phyloP scores from a whole-genome alignment of 2,797 vertebrate genomes.

The Jordanella pulchra region DNA sequence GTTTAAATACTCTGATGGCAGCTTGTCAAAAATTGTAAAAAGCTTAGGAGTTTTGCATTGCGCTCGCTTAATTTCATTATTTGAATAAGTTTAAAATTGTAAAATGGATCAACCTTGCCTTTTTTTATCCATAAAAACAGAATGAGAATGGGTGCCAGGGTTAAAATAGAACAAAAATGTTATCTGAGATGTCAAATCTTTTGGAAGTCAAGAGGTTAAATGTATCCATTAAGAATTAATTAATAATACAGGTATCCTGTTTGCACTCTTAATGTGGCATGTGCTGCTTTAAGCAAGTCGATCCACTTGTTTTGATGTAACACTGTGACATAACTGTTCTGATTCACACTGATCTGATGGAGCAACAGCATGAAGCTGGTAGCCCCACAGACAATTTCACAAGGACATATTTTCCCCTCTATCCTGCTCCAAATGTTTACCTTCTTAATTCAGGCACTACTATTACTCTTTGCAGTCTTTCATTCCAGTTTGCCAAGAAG shows the following conservation, averaged over 20 bases:
- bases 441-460: neutral
- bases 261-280: neutral
- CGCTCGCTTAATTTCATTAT: neutral
- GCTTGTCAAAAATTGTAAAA: too few relatives aligned
- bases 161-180: neutral
- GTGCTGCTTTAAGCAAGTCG: neutral
- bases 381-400: conserved; percentile 51
- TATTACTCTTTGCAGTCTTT: conserved; percentile 16
- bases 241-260: neutral
- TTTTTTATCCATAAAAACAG: neutral
- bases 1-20: too few relatives aligned
- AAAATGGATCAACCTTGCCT: neutral
- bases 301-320: conserved; percentile 5
- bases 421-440: conserved; percentile 48
- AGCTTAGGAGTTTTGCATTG: neutral
- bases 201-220: neutral
- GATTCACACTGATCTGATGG: conserved; percentile 40
- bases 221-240: neutral
- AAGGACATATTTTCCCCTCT: conserved; percentile 49
- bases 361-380: conserved; percentile 52
- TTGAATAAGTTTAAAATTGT: neutral
- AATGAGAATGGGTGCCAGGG: too few relatives aligned
- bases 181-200: neutral
- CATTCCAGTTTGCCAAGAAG: conserved; percentile 13
- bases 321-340: conserved; percentile 51